A percentile compares a stretch with the other conserved stretches of the same genome.
These are phyloP conservation scores for Dyspetes luteomarginatus DNA, from an alignment of 2,888 invertebrate species.

Conservation along the genomic window DNA sequence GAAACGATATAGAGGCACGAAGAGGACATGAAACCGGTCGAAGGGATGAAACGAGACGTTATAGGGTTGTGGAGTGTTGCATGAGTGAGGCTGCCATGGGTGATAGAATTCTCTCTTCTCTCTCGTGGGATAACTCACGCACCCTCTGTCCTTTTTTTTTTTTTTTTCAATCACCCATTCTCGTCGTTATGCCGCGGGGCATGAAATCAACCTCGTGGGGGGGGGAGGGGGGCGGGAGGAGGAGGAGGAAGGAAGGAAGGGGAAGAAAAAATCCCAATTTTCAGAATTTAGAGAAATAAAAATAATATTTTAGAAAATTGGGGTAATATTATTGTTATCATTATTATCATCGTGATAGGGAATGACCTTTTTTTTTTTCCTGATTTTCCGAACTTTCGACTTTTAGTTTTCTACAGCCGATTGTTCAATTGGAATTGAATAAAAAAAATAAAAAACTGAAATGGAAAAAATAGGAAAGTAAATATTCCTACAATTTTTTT, in stretches of 20 bases:
- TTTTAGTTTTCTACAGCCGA: no score
- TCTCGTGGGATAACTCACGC: conserved; percentile 28
- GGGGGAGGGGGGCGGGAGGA: no score
- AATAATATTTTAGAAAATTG: no score
- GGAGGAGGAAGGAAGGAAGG: not conserved
- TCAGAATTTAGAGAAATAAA: no score
- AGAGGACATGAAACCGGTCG: conserved; percentile 67
- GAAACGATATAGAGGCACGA: conserved; percentile 44
- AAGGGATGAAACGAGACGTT: conserved; percentile 75
- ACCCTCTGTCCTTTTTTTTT: conserved; percentile 40
- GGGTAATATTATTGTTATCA: no score
- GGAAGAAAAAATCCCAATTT: not conserved
- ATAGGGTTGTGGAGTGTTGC: conserved; percentile 73
- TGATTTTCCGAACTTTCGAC: no score
- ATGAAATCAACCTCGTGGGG: not conserved
- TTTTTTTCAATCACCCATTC: conserved; percentile 47
- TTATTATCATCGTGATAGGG: no score
- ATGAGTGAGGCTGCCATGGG: not conserved
- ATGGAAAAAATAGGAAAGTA: not conserved
- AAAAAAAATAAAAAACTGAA: no score
- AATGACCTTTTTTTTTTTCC: no score
- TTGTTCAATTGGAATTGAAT: no score
- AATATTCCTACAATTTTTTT: no score
- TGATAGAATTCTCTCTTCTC: conserved; percentile 13
- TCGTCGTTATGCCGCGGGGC: conserved; percentile 16